These are phyloP conservation scores for Hydrozoanthus gracilis DNA, from an alignment of 92 coral and sea anemone species.

Conservation along the genomic window DNA sequence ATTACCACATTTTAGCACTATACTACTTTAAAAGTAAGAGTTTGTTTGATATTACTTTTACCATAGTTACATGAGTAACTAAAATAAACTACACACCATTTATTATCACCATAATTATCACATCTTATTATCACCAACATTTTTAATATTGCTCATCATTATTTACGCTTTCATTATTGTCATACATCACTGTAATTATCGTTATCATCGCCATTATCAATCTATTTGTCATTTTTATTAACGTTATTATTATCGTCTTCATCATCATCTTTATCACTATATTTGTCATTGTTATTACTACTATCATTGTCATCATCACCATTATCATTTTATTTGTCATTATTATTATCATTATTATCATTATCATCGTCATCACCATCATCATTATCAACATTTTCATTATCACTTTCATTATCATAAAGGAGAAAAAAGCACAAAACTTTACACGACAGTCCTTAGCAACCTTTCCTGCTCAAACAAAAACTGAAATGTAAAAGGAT, in stretches of 20 bases:
- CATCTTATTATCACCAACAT: not conserved
- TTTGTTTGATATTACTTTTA: no score
- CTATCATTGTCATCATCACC: not conserved
- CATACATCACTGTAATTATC: no score
- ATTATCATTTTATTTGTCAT: not conserved
- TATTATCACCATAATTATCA: not conserved
- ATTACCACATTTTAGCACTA: no score
- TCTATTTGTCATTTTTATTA: no score
- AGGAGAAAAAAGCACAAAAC: no score
- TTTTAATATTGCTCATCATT: not conserved
- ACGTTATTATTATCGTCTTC: not conserved
- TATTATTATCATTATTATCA: not conserved
- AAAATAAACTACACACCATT: no score
- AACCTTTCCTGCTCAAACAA: no score
- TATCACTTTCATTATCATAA: not conserved
- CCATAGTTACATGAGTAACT: no score
- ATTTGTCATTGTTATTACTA: not conserved
- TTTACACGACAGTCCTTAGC: no score
- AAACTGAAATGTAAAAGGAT: not conserved
- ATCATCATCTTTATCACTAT: not conserved
- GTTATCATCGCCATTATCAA: not conserved
- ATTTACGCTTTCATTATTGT: not conserved
- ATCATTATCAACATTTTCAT: slow-evolving; percentile 9
- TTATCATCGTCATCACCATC: not conserved
- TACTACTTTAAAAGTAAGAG: no score